Percentiles rank a stretch among this genome's conserved stretches.
These are phyloP conservation scores for Montipora sp. DNA, from an alignment of 64 coral and sea anemone species.

Conservation along the genomic window DNA sequence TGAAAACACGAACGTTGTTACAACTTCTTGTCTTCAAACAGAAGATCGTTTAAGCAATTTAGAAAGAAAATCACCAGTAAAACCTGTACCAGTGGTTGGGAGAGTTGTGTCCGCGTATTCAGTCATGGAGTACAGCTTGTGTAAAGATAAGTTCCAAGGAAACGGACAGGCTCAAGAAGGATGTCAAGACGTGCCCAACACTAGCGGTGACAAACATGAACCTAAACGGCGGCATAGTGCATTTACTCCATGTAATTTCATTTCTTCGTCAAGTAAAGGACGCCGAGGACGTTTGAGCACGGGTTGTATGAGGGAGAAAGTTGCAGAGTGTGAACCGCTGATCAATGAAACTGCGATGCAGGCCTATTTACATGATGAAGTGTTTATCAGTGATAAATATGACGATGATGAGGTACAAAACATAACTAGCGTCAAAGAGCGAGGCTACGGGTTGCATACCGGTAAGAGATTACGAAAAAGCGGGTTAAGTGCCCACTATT, in stretches of 20 bases:
- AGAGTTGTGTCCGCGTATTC: constrained; percentile 8
- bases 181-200: neutral
- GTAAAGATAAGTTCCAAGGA: neutral
- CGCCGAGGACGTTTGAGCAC: constrained; percentile 13
- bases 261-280: neutral
- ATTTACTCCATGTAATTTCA: neutral
- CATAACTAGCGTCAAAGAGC: neutral
- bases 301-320: constrained; percentile 14
- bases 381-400: neutral
- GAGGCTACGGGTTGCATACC: neutral
- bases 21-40: neutral
- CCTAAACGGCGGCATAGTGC: constrained; percentile 25
- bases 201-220: neutral
- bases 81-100: constrained; percentile 19
- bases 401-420: neutral
- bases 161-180: neutral
- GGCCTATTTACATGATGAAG: neutral
- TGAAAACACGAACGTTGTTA: neutral
- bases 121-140: constrained; percentile 32
- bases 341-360: constrained; percentile 4
- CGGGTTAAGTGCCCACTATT: neutral
- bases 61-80: neutral
- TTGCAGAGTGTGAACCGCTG: constrained; percentile 33
- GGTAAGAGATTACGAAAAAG: constrained; percentile 14
- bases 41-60: neutral